Percentiles rank a stretch among this genome's conserved stretches.
Evolutionary conservation across 1,140 invertebrate species (phyloP).

Genomic region (Formica exsecta): DNA sequence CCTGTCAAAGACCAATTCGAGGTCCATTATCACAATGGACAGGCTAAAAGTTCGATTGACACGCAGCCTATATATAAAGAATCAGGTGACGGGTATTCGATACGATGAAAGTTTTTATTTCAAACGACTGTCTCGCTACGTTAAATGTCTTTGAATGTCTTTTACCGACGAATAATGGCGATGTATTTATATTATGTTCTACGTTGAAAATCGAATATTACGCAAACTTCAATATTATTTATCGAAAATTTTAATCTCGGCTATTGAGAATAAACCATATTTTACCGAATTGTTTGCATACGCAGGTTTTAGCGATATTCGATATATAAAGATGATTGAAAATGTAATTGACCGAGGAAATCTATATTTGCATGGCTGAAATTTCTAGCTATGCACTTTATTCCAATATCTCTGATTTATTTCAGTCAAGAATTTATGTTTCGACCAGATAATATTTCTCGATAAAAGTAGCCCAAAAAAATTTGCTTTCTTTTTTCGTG

Average conservation of each 20-base stretch:
- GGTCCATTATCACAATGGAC: constrained; percentile 46
- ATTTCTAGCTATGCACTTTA: constrained; percentile 1
- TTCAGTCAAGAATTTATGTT: constrained; percentile 23
- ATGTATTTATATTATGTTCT: not conserved
- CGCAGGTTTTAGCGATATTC: not conserved
- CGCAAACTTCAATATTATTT: not conserved
- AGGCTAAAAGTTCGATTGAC: constrained; percentile 10
- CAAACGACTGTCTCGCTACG: constrained; percentile 34
- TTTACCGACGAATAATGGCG: not conserved
- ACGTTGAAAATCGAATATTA: constrained; percentile 4
- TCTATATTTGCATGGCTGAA: not conserved
- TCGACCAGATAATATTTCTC: not conserved
- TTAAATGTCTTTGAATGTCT: not conserved
- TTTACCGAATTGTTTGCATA: not conserved
- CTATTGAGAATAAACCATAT: not conserved
- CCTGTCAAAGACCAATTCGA: constrained; percentile 45
- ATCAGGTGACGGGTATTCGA: constrained; percentile 35
- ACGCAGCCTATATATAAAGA: constrained; percentile 30
- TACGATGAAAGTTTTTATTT: constrained; percentile 32
- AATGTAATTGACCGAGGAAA: not conserved
- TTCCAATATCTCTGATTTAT: not conserved
- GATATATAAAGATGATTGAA: not conserved
- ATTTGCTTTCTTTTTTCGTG: not conserved
- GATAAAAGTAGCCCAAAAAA: constrained; percentile 10
- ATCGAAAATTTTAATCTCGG: constrained; percentile 13